These are phyloP conservation scores for Seriola aureovittata DNA, from an alignment of 2,113 vertebrate genomes.

Conservation along the genomic window DNA sequence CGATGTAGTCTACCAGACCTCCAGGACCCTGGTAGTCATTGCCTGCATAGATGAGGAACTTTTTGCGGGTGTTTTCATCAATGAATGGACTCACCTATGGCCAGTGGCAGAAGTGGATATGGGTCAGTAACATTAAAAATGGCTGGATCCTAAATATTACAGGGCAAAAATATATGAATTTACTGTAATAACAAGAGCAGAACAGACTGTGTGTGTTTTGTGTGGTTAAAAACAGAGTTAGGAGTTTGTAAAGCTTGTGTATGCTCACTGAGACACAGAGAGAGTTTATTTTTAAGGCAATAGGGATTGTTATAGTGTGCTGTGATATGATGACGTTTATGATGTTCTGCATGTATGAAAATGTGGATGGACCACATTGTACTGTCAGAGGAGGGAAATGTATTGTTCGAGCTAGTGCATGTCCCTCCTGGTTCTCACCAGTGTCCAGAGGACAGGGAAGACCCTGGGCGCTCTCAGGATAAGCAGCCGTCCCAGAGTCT, in stretches of 20 bases:
- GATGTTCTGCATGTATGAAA: background rate
- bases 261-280: background rate
- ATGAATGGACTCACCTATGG: slow-evolving; percentile 96
- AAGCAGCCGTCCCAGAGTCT: slow-evolving; percentile 94
- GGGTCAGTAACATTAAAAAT: background rate
- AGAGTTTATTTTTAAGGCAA: background rate
- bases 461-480: slow-evolving; percentile 94
- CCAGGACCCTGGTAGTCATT: slow-evolving; percentile 98
- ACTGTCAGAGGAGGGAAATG: background rate
- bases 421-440: slow-evolving; percentile 84
- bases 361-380: background rate
- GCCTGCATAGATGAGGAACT: slow-evolving; percentile 98
- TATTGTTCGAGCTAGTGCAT: background rate
- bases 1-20: slow-evolving; percentile 96
- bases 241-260: background rate
- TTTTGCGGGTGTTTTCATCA: slow-evolving; percentile 97
- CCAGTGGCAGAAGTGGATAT: background rate
- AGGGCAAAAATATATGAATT: background rate
- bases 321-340: background rate
- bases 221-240: background rate
- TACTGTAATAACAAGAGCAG: background rate
- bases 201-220: background rate
- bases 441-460: slow-evolving; percentile 96
- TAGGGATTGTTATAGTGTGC: background rate
- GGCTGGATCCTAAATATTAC: background rate